Conservation (phyloP, 1,140 invertebrate species). For the Zaprionus davidi region DNA sequence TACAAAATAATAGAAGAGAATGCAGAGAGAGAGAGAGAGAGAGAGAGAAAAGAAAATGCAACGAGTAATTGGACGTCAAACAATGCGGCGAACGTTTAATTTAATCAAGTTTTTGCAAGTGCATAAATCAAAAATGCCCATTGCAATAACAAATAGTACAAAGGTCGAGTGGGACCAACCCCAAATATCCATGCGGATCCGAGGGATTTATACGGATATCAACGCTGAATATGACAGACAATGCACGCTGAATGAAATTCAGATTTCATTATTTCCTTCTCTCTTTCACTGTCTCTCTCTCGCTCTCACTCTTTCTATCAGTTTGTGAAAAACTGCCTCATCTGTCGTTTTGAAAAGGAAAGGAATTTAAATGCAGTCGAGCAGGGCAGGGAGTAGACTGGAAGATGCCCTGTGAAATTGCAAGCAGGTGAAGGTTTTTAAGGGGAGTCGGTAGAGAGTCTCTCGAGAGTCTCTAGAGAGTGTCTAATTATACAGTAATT, state of each 20-base stretch:
- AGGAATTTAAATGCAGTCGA: neutral
- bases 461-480: no score
- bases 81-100: conserved; percentile 55
- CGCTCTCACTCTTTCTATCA: neutral
- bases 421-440: no score
- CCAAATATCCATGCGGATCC: neutral
- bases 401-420: neutral
- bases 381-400: neutral
- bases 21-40: neutral
- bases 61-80: conserved; percentile 49
- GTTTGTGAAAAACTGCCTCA: neutral
- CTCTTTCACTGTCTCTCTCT: neutral
- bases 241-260: neutral
- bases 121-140: conserved; percentile 56
- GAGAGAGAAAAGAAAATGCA: conserved; percentile 15
- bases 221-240: neutral
- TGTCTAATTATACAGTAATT: no score
- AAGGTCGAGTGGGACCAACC: neutral
- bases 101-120: conserved; percentile 57
- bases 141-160: conserved; percentile 27
- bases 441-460: no score
- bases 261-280: neutral
- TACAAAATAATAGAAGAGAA: conserved; percentile 1
- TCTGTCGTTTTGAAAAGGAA: neutral
- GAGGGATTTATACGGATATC: conserved; percentile 2